Evolutionary conservation across 2,888 invertebrate genomes (phyloP), one percentile per base, ranked within the genome.

Genomic region (Rhopalosiphum nymphaeae): DNA sequence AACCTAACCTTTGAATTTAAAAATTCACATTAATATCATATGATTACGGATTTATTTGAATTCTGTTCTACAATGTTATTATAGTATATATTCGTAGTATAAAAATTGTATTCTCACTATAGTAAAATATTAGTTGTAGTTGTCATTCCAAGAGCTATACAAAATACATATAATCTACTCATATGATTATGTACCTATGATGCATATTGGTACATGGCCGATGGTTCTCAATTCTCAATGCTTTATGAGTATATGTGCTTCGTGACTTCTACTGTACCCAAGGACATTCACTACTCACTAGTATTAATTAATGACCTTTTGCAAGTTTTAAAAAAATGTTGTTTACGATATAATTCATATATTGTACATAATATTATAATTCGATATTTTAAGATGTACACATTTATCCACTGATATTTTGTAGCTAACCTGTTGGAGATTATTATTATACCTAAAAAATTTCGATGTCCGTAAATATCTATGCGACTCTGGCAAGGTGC

Each of bases 251-350:
- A 57, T 42, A 42, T 53, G 78, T 26, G 53, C 56, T 91, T 85
- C 85, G 91, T 85, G 91, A 91, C 56, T 91, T 91, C 42, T 46
- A 57, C 25, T 91, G 44, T n/a, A 44, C 91, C 85, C 91, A 91
- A 91, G 91, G 91, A 85, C 57, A 85, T 91, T 57, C 84, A 44
- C 42, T n/a, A 46, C 86, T 86, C 86, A 86, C 86, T 57, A 89
- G 49, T 78, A 56, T 84, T 84, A 91, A 91, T 91, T 91, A 91
- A 84, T 84, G 91, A 25, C 84, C 56, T 42, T 56, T 91, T 53
- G 53, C 36, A 21, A 36, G 84, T 29, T 29, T 13, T 16, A 91
- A 56, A 42, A 36, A 13, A 42, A 91, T 84, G 84, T 53, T 53
- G 61, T 53, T 53, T 78, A 16, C 78, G 26, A 78, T 49, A n/a